Base-by-base conservation (phyloP, 1,140 invertebrate genomes). In the Drosophila orena region DNA sequence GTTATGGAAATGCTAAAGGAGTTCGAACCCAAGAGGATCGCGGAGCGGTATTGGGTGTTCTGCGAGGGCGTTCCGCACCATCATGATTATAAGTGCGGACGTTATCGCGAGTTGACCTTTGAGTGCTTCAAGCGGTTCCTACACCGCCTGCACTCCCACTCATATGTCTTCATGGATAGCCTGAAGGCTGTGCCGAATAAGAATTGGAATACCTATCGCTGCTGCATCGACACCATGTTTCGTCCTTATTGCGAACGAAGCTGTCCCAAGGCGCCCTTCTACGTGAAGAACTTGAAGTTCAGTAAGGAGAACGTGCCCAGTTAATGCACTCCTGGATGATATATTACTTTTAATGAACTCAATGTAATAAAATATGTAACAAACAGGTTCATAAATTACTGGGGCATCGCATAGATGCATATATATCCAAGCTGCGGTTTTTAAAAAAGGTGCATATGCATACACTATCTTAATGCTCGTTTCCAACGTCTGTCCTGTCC, bases 61-160 rank as follows among this genome's bases (percentile, higher is more conserved):
- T 81, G 79, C 30, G 20, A 3, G 4, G 52, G 42, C 0, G 46
- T 81, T 3, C 40, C 62, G 2, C 79, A 81, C 53, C 77, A 81
- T 30, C 77, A 81, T n/a, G 42, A 65, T 8, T 1, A 22, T 0
- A 11, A 14, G 0, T 81, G 79, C 14, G 40, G 50, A 0, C n/a
- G 22, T 5, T 57, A 15, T 30, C 68, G 65, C 0, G 38, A 46
- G n/a, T 49, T 81, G 1, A 81, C 62, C 4, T 80, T 55, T 6
- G 35, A 17, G 0, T 69, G 30, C 0, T 81, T 69, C 22, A 64
- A 61, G 1, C 3, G 15, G 0, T 59, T 69, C 17, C 68, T 81
- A 2, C 50, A 3, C 12, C 6, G 24, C 0, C 2, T 77, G 2
- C 77, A 77, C 0, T 2, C 1, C 0, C 3, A 30, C 0, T 6